These are phyloP conservation scores for Sebastolobus alascanus DNA, from an alignment of 2,797 vertebrate species.

Conservation along the genomic window DNA sequence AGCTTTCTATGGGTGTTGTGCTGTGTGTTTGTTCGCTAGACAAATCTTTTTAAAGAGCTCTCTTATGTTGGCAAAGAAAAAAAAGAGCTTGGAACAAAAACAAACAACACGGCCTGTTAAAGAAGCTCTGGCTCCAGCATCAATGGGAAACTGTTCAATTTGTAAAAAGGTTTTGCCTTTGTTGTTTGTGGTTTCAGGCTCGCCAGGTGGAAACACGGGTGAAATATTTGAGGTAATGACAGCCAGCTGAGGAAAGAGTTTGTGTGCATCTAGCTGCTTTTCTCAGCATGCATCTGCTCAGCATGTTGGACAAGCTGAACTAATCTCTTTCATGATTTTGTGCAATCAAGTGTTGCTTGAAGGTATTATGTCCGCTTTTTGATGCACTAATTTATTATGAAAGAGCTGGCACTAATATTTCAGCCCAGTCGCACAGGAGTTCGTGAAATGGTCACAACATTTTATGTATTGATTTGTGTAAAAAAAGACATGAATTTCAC, in stretches of 20 bases:
- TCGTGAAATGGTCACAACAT: too few relatives aligned
- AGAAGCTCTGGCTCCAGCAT: constrained; percentile 13
- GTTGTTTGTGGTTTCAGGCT: constrained; percentile 59
- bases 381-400: not conserved
- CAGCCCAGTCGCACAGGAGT: too few relatives aligned
- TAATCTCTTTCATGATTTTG: not conserved
- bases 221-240: constrained; percentile 67
- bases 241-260: constrained; percentile 68
- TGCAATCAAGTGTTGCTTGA: not conserved
- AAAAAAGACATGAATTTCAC: too few relatives aligned
- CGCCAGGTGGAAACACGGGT: constrained; percentile 64
- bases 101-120: constrained; percentile 2
- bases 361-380: not conserved
- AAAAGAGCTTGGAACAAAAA: not conserved
- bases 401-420: not conserved
- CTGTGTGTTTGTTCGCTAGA: constrained; percentile 9
- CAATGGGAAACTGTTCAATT: constrained; percentile 46
- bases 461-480: too few relatives aligned
- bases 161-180: constrained; percentile 41
- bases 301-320: not conserved
- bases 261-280: constrained; percentile 19
- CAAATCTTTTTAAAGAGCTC: not conserved
- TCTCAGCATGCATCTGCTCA: constrained; percentile 22
- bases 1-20: not conserved
- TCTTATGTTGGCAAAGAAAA: constrained; percentile 9